phyloP scores from a whole-genome alignment of 2,888 invertebrate species.

The Laothoe populi region DNA sequence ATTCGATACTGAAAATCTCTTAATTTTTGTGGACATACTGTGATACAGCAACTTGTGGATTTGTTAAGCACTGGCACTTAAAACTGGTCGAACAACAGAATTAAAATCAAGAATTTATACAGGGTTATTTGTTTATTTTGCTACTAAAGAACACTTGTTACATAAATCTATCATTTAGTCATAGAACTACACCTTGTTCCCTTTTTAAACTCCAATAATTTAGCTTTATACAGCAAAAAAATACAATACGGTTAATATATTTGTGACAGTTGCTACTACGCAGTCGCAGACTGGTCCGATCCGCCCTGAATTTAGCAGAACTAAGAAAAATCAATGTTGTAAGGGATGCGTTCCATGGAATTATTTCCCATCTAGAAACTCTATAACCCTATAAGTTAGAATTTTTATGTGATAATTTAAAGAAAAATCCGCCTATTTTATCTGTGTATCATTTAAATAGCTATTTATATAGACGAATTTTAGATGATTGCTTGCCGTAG shows the following conservation, averaged over 20 bases:
- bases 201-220: not conserved
- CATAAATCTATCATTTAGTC: not conserved
- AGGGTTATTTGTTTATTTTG: not conserved
- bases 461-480: not conserved
- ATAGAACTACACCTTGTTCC: not conserved
- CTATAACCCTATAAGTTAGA: not conserved
- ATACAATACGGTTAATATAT: not conserved
- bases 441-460: not conserved
- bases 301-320: not conserved
- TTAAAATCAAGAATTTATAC: not conserved
- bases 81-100: not conserved
- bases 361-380: slow-evolving; percentile 1
- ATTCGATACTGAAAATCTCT: not conserved
- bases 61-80: not conserved
- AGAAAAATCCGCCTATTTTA: not conserved
- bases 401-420: not conserved
- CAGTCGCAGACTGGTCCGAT: not conserved
- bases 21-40: not conserved
- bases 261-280: slow-evolving; percentile 8
- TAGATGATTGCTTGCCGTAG: not conserved
- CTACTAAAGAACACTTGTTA: not conserved
- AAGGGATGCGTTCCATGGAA: slow-evolving; percentile 1
- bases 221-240: not conserved
- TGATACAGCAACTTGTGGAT: slow-evolving; percentile 10
- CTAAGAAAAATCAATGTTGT: slow-evolving; percentile 12